phyloP scores from a whole-genome alignment of 2,797 vertebrate genomes.

The Semotilus atromaculatus region DNA sequence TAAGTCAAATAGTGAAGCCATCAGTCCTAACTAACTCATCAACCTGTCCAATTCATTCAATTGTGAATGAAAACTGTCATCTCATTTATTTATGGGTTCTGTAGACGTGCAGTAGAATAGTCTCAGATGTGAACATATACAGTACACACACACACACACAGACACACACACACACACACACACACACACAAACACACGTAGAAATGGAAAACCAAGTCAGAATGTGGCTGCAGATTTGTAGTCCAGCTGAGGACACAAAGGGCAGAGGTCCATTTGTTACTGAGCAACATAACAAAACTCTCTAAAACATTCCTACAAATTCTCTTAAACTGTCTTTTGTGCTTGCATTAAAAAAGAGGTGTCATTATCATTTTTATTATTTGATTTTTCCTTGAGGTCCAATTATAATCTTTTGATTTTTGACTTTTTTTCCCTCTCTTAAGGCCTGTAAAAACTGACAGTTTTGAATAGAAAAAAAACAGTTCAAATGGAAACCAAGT shows the following conservation, averaged over 20 bases:
- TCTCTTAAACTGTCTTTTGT: neutral
- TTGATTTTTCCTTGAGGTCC: neutral
- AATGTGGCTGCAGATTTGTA: neutral
- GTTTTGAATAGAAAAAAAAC: too few species aligned
- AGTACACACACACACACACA: neutral
- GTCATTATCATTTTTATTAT: slow-evolving; percentile 6
- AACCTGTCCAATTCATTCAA: neutral
- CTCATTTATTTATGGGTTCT: neutral
- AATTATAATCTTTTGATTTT: slow-evolving; percentile 13
- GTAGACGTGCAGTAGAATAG: too few species aligned
- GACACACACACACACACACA: neutral
- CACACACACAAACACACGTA: neutral
- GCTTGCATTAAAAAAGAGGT: neutral
- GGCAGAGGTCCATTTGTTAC: slow-evolving; percentile 41
- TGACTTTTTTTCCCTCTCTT: neutral
- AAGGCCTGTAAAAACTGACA: neutral
- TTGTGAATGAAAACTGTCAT: slow-evolving; percentile 11
- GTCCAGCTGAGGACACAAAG: slow-evolving; percentile 18
- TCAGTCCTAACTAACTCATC: slow-evolving; percentile 23
- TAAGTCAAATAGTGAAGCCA: neutral
- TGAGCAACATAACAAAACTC: slow-evolving; percentile 29
- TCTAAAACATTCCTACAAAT: neutral
- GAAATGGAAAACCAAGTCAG: neutral
- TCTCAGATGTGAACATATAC: neutral
- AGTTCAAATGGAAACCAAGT: neutral